Base-by-base conservation (phyloP, 1,140 invertebrate genomes). In the Panagrolaimus sp. region DNA sequence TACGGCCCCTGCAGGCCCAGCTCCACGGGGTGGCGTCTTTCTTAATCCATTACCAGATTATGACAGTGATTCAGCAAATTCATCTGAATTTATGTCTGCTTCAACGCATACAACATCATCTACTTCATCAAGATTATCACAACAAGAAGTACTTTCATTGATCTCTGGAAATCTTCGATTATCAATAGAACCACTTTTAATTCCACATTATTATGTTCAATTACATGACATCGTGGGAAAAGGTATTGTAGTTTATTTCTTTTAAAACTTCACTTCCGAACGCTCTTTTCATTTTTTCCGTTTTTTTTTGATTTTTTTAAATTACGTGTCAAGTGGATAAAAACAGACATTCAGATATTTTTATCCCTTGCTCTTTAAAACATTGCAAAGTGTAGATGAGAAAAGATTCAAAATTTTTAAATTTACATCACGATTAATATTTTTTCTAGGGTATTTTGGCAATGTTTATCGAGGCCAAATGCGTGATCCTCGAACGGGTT, bases 381-480 rank as follows among this genome's bases (percentile, higher is more conserved):
- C 7, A 4, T 38, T 38, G 7, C 7, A 38, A n/a, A 38, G 31
- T 38, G 31, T 38, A 4, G 31, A 38, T 4, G 31, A 2, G 31
- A 38, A 38, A 38, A 38, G 7, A 4, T 38, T 38, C 7, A 38
- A 38, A 38, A 38, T 2, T 38, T 38, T 38, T 38, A 4, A 4
- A 38, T 38, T 38, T 38, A 7, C 31, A 38, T 38, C 2, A 38
- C 31, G 7, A 4, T 38, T 38, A 4, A 4, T 38, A 38, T 38
- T 38, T 38, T 48, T 74, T 65, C 66, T n/a, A 78, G 76, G 76
- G n/a, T 78, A 78, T 62, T 78, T 78, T 64, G 76, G 76, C 9
- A 72, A 78, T 70, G 76, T 78, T 14, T 78, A 78, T 67, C 44
- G 71, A 66, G 76, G 76, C 5, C 31, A 66, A 27, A 66, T 78